Conservation (phyloP, 2,113 vertebrate species). For the Oryzias curvinotus region DNA sequence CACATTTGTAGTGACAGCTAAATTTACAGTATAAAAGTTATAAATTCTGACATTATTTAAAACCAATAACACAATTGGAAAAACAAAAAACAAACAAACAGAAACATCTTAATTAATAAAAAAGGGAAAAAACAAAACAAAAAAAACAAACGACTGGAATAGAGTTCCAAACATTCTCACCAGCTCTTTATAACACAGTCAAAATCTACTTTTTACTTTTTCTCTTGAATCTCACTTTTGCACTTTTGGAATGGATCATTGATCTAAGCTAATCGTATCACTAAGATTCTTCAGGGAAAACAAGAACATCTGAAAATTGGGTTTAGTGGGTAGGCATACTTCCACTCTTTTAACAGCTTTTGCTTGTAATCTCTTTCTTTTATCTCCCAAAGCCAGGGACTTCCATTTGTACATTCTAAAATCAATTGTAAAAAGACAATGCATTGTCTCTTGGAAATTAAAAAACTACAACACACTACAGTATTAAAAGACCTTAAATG, state of each 20-base stretch:
- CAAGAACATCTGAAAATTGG: slow-evolving; percentile 22
- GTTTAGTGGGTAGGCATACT: slow-evolving; percentile 21
- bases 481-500: background rate
- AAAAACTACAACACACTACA: background rate
- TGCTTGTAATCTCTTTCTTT: slow-evolving; percentile 28
- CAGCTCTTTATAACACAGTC: too few relatives aligned
- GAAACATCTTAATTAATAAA: too few relatives aligned
- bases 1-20: too few relatives aligned
- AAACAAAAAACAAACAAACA: too few relatives aligned
- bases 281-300: slow-evolving; percentile 37
- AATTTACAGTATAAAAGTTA: too few relatives aligned
- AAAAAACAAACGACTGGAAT: too few relatives aligned
- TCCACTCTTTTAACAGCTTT: slow-evolving; percentile 26
- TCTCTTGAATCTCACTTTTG: slow-evolving; percentile 2
- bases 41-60: too few relatives aligned
- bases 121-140: too few relatives aligned
- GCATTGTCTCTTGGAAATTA: background rate
- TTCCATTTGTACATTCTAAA: slow-evolving; percentile 8
- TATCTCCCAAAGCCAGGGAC: slow-evolving; percentile 26
- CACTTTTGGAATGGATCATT: slow-evolving; percentile 27
- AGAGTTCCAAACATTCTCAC: too few relatives aligned
- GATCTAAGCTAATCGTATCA: slow-evolving; percentile 32
- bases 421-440: slow-evolving; percentile 1
- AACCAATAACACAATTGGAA: too few relatives aligned
- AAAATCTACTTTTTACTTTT: too few relatives aligned